These are phyloP conservation scores for Cotesia vestalis DNA, from an alignment of 1,140 invertebrate genomes.

Conservation along the genomic window DNA sequence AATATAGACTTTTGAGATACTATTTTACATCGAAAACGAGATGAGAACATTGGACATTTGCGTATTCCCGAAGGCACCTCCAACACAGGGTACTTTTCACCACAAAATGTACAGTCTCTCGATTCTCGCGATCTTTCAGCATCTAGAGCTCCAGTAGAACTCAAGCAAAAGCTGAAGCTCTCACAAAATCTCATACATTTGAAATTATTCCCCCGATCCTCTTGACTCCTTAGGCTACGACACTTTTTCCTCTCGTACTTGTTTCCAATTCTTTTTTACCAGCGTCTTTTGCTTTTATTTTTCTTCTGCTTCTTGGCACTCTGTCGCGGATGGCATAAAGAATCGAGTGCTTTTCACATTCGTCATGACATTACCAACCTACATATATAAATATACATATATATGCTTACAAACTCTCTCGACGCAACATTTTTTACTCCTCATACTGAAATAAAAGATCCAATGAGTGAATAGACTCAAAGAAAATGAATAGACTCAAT, in stretches of 20 bases:
- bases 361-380: conserved; percentile 1
- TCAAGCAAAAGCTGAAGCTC: background rate
- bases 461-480: no score
- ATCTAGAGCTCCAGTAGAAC: no score
- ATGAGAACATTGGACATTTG: conserved; percentile 19
- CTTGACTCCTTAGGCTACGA: conserved; percentile 9
- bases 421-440: background rate
- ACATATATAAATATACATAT: background rate
- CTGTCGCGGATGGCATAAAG: conserved; percentile 11
- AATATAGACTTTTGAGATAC: conserved; percentile 18
- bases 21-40: conserved; percentile 18
- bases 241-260: conserved; percentile 6
- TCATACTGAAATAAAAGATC: background rate
- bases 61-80: conserved; percentile 11
- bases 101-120: conserved; percentile 11
- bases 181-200: conserved; percentile 15
- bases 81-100: conserved; percentile 19
- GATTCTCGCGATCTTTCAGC: background rate
- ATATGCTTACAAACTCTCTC: background rate
- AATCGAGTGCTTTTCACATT: conserved; percentile 18
- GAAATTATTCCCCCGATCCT: conserved; percentile 16
- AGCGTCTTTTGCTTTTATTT: background rate
- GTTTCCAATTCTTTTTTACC: background rate
- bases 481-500: no score
- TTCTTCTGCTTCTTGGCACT: conserved; percentile 5